phyloP scores from a whole-genome alignment of 2,888 invertebrate species.

The Rhimphoctona megacephalus region DNA sequence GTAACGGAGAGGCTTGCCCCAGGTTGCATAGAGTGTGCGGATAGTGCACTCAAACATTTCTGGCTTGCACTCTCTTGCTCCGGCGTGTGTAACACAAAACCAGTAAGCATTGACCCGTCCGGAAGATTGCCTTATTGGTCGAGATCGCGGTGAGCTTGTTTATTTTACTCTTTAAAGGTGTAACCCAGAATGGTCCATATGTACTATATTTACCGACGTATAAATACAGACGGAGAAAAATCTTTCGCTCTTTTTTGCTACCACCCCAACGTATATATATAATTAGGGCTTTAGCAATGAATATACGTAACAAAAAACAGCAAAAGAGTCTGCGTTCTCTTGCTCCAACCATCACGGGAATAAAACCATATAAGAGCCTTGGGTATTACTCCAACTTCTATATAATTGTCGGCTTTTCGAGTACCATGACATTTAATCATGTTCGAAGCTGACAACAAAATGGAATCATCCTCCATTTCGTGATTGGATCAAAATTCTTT shows the following conservation, averaged over 20 bases:
- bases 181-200: constrained; percentile 29
- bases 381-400: constrained; percentile 9
- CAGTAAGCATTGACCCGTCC: constrained; percentile 83
- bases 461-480: not conserved
- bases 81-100: constrained; percentile 79
- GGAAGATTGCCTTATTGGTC: constrained; percentile 82
- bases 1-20: constrained; percentile 9
- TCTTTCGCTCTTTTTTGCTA: not conserved
- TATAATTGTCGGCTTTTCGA: not conserved
- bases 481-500: not conserved
- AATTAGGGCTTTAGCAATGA: not conserved
- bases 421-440: not conserved
- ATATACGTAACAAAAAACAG: not conserved
- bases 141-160: constrained; percentile 72
- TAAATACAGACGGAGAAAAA: not conserved
- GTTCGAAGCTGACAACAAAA: not conserved
- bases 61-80: constrained; percentile 38
- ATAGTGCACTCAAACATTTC: constrained; percentile 25
- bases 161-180: constrained; percentile 76
- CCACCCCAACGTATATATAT: not conserved
- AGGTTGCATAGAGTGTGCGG: constrained; percentile 7
- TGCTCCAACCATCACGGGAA: not conserved
- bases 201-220: no score
- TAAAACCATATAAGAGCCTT: constrained; percentile 60
- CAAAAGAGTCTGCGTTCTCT: constrained; percentile 21